Conservation (phyloP, 2,113 vertebrate genomes). For the Elaphurus davidianus region DNA sequence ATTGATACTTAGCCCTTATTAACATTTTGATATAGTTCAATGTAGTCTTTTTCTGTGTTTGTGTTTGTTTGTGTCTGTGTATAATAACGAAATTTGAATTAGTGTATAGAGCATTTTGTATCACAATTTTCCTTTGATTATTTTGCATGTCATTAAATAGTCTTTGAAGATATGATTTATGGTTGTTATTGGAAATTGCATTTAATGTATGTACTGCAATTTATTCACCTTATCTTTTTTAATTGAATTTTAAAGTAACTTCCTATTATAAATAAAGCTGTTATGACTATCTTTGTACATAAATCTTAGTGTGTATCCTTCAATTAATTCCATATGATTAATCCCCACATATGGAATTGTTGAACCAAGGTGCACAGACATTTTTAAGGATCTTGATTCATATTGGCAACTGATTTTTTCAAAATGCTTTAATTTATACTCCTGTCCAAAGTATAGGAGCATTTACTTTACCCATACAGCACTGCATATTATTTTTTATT, state of each 20-base stretch:
- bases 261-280: constrained; percentile 56
- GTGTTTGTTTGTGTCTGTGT: not conserved
- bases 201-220: not conserved
- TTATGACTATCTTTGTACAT: constrained; percentile 9
- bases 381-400: constrained; percentile 50
- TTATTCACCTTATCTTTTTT: not conserved
- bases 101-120: not conserved
- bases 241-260: constrained; percentile 23
- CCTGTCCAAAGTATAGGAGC: not conserved
- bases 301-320: constrained; percentile 36
- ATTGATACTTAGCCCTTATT: not conserved
- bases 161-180: constrained; percentile 23
- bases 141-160: constrained; percentile 18
- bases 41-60: not conserved
- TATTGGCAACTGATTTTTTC: not conserved
- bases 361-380: not conserved
- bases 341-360: not conserved
- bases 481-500: not conserved
- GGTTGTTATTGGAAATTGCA: not conserved
- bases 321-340: constrained; percentile 60
- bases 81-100: not conserved
- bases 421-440: not conserved
- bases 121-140: not conserved
- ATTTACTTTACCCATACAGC: not conserved
- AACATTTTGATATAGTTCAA: not conserved